Conservation (phyloP, 2,113 vertebrate species). For the Budorcas taxicolor region DNA sequence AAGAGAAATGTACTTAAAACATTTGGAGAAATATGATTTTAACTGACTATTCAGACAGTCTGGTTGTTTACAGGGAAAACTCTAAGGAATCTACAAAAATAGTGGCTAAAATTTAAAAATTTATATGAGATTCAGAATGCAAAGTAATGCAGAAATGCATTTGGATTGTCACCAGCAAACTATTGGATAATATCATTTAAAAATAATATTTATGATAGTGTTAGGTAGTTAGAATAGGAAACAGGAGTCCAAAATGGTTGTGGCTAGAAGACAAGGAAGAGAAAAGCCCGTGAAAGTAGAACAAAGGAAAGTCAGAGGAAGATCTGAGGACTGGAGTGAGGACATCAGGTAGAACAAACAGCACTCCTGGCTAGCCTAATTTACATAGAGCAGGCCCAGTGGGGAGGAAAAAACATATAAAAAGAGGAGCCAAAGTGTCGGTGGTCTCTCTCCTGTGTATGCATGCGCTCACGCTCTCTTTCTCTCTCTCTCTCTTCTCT, state of each 20-base stretch:
- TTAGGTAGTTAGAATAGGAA: neutral
- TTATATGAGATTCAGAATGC: neutral
- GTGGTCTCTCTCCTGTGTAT: fast-evolving
- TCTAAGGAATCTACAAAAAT: neutral
- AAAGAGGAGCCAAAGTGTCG: neutral
- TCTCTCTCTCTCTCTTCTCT: neutral
- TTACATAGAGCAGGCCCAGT: neutral
- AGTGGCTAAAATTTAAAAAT: neutral
- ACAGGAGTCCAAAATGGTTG: neutral
- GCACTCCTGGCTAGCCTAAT: neutral
- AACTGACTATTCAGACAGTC: neutral
- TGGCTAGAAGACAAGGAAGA: neutral
- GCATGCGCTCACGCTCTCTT: fast-evolving
- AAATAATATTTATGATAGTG: neutral
- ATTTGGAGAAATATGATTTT: neutral
- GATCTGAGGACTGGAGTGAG: neutral
- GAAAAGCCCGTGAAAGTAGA: neutral
- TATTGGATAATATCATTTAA: neutral
- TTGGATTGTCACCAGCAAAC: neutral
- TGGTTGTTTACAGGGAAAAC: neutral
- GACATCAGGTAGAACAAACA: neutral
- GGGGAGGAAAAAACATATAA: neutral
- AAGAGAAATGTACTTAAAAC: neutral
- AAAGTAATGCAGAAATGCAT: neutral
- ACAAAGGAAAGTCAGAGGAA: neutral